These are phyloP conservation scores for Meta bourneti DNA, from an alignment of 2,888 invertebrate species.

Conservation along the genomic window DNA sequence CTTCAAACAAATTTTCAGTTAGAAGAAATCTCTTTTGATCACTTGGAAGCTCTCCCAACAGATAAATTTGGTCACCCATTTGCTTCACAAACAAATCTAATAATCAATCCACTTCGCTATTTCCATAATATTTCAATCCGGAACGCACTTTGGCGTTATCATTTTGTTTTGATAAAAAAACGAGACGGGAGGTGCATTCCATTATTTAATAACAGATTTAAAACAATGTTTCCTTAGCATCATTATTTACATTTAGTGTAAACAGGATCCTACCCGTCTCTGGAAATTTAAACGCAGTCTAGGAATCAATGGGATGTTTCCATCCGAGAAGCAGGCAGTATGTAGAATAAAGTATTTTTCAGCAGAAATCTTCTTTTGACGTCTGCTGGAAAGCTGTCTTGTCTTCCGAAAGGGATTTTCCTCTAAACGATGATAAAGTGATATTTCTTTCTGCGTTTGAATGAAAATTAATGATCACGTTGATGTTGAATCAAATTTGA, in stretches of 20 bases:
- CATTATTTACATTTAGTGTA: neutral
- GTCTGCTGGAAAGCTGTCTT: neutral
- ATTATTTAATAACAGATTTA: neutral
- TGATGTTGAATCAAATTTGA: neutral
- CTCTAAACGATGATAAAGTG: neutral
- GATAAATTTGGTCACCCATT: neutral
- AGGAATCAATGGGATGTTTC: neutral
- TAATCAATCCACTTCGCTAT: neutral
- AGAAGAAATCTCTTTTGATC: neutral
- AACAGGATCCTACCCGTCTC: neutral
- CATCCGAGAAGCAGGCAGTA: neutral
- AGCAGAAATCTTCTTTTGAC: neutral
- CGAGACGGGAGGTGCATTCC: neutral
- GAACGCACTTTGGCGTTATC: neutral
- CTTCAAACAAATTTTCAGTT: too few relatives aligned
- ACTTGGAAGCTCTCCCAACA: neutral
- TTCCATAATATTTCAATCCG: neutral
- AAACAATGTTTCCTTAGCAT: neutral
- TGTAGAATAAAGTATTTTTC: neutral
- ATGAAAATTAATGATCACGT: neutral
- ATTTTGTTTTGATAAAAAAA: neutral
- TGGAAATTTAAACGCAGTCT: neutral
- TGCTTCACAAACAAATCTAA: neutral
- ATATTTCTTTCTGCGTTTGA: neutral
- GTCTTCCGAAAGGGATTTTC: neutral